These are phyloP conservation scores for Dicranocentrus wangi DNA, from an alignment of 2,888 invertebrate species.

Conservation along the genomic window DNA sequence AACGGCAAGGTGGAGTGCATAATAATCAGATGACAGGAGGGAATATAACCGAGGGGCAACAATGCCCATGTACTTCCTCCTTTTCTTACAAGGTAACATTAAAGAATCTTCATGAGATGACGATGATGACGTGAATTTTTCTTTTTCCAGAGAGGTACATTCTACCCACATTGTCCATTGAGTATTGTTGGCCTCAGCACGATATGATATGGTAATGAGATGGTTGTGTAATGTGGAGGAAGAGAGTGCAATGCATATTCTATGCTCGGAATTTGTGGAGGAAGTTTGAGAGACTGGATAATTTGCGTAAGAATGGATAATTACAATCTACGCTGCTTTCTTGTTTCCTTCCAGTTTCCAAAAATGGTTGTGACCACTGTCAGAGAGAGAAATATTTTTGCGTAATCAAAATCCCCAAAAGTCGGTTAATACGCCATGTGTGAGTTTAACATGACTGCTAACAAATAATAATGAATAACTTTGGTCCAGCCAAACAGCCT, in stretches of 20 bases:
- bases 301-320: constrained; percentile 40
- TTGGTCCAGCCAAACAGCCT: constrained; percentile 27
- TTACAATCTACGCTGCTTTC: constrained; percentile 18
- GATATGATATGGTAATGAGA: constrained; percentile 29
- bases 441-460: constrained; percentile 5
- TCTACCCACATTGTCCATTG: too few species aligned
- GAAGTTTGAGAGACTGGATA: background rate
- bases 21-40: constrained; percentile 27
- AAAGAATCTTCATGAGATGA: constrained; percentile 5
- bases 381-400: constrained; percentile 19
- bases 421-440: too few species aligned
- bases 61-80: constrained; percentile 2
- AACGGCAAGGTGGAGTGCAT: constrained; percentile 44
- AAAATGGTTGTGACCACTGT: constrained; percentile 28
- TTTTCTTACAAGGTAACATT: constrained; percentile 23
- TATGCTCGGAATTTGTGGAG: too few species aligned
- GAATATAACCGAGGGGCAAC: background rate
- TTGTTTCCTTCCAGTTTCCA: constrained; percentile 28
- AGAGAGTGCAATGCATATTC: too few species aligned
- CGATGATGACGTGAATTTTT: background rate
- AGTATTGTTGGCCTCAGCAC: constrained; percentile 19
- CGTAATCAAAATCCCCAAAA: constrained; percentile 8
- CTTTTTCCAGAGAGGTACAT: constrained; percentile 15
- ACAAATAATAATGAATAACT: constrained; percentile 12
- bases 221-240: background rate